phyloP scores from a whole-genome alignment of 2,113 vertebrate species.

The Myxocyprinus asiaticus region DNA sequence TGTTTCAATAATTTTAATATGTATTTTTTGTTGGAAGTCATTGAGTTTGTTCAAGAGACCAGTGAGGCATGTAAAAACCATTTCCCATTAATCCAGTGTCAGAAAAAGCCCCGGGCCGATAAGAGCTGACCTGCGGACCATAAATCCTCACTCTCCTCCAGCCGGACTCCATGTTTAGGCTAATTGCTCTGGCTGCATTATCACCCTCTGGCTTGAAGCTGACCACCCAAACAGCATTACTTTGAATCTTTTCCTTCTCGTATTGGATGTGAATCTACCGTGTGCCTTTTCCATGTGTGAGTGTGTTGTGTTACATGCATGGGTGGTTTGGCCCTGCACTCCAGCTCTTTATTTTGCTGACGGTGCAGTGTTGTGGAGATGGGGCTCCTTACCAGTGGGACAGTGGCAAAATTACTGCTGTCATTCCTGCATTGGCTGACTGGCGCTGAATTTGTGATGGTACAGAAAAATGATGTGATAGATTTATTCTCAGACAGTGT shows the following conservation, averaged over 20 bases:
- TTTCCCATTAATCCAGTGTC: conserved; percentile 72
- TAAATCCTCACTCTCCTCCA: conserved; percentile 68
- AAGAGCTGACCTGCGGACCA: conserved; percentile 65
- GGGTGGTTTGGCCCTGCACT: conserved; percentile 38
- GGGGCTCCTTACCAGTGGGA: conserved; percentile 34
- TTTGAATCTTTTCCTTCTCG: conserved; percentile 41
- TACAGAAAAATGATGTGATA: conserved; percentile 45
- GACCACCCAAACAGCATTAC: conserved; percentile 36
- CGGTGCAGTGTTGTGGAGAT: conserved; percentile 41
- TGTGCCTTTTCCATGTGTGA: conserved; percentile 25
- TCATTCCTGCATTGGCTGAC: conserved; percentile 36
- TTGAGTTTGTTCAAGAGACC: conserved; percentile 64
- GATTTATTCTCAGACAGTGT: conserved; percentile 37
- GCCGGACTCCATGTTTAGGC: conserved; percentile 59
- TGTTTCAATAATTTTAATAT: conserved; percentile 27
- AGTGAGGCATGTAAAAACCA: conserved; percentile 67
- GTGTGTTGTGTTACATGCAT: conserved; percentile 40
- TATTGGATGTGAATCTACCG: background rate
- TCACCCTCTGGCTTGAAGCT: conserved; percentile 42
- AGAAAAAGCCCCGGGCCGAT: conserved; percentile 63
- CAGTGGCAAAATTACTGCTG: conserved; percentile 53
- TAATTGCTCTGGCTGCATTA: conserved; percentile 67
- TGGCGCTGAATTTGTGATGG: conserved; percentile 42
- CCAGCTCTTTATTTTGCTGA: conserved; percentile 46
- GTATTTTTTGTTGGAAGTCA: conserved; percentile 59